Evolutionary conservation across 2,113 vertebrate genomes (phyloP).

Genomic region (Pitta sordida): DNA sequence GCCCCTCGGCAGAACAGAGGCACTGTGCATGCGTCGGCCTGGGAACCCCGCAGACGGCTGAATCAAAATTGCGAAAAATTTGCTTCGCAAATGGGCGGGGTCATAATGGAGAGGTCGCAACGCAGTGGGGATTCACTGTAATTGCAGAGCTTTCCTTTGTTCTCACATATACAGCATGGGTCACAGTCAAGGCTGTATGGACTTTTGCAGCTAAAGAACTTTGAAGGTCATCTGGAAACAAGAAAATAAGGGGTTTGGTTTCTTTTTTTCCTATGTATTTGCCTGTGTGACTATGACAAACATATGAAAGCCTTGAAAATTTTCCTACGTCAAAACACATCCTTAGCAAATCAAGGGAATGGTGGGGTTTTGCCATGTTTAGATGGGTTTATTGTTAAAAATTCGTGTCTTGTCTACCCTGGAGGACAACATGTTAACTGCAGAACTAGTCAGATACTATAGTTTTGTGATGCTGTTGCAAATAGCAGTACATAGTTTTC

Average conservation of each 20-base stretch:
- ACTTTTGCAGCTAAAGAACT: background rate
- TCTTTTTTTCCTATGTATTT: background rate
- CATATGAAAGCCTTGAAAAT: background rate
- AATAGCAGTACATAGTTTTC: background rate
- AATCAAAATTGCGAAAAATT: no score
- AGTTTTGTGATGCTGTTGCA: background rate
- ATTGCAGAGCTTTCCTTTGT: background rate
- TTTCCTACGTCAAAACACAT: background rate
- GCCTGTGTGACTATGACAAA: background rate
- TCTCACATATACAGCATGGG: background rate
- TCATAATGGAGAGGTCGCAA: no score
- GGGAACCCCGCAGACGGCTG: no score
- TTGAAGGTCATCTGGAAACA: background rate
- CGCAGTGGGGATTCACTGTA: no score
- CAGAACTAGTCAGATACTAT: background rate
- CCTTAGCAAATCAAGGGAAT: background rate
- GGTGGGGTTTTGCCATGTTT: rapidly evolving
- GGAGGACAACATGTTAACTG: background rate
- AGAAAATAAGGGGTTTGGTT: background rate
- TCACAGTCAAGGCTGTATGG: background rate
- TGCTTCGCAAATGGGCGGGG: no score
- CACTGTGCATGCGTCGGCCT: no score
- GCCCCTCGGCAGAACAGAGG: no score
- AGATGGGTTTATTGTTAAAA: background rate
- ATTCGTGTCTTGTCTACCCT: background rate